phyloP scores from a whole-genome alignment of 1,140 invertebrate species.

The Drosophila virilis region DNA sequence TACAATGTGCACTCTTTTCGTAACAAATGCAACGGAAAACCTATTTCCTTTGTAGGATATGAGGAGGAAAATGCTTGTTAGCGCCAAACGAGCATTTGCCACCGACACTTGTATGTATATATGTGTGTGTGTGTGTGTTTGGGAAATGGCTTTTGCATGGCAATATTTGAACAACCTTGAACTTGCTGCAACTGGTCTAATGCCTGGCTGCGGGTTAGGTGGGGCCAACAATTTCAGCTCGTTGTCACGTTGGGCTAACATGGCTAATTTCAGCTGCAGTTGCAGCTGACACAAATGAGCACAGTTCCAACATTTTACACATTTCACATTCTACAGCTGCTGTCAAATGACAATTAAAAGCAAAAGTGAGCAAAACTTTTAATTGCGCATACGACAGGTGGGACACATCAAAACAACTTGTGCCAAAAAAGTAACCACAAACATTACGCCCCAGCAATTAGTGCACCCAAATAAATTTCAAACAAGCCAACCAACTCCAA shows the following conservation, averaged over 20 bases:
- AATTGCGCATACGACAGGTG: constrained; percentile 79
- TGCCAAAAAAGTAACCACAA: constrained; percentile 38
- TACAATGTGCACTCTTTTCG: constrained; percentile 24
- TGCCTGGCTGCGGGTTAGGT: not conserved
- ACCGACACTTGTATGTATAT: constrained; percentile 22
- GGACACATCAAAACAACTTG: constrained; percentile 46
- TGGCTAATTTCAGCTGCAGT: constrained; percentile 55
- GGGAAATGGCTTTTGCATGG: constrained; percentile 29
- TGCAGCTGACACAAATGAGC: constrained; percentile 54
- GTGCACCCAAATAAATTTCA: constrained; percentile 10
- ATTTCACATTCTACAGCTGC: constrained; percentile 41
- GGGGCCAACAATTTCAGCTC: constrained; percentile 9
- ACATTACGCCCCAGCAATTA: constrained; percentile 47
- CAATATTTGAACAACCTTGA: constrained; percentile 56
- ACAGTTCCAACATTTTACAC: constrained; percentile 39
- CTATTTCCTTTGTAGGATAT: constrained; percentile 72
- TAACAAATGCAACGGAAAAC: constrained; percentile 75
- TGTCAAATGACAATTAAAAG: constrained; percentile 67
- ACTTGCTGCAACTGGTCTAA: constrained; percentile 49
- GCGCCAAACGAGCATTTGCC: constrained; percentile 46
- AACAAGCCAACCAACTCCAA: constrained; percentile 10
- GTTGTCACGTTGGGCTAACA: constrained; percentile 51
- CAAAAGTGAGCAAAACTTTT: constrained; percentile 50
- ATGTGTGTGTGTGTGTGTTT: constrained; percentile 11
- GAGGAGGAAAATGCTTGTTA: constrained; percentile 79